Percentiles rank a stretch among this genome's conserved stretches.
Conservation (phyloP, 2,888 invertebrate genomes). For the Acanthoscelides obtectus region DNA sequence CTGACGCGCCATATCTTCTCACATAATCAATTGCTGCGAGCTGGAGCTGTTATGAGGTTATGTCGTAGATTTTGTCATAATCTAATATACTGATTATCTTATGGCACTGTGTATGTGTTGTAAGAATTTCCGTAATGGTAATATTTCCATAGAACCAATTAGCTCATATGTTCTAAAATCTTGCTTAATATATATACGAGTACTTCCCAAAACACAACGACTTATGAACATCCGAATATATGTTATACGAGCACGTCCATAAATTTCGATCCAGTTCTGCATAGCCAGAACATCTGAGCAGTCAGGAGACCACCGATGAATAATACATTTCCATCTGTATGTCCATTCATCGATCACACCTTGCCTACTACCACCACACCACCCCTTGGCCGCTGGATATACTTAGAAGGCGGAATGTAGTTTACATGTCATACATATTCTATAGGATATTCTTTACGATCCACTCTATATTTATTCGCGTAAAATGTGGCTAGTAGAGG, state of each 20-base stretch:
- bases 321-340: slow-evolving; percentile 38
- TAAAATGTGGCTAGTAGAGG: not conserved
- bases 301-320: slow-evolving; percentile 27
- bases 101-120: too few relatives aligned
- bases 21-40: too few relatives aligned
- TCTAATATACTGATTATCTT: too few relatives aligned
- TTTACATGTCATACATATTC: slow-evolving; percentile 40
- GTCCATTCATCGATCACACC: slow-evolving; percentile 41
- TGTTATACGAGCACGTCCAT: too few relatives aligned
- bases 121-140: too few relatives aligned
- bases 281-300: not conserved
- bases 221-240: not conserved
- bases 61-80: too few relatives aligned
- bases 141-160: too few relatives aligned
- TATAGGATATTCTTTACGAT: slow-evolving; percentile 8
- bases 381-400: slow-evolving; percentile 7
- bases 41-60: too few relatives aligned
- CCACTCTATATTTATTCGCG: not conserved
- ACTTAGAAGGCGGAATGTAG: slow-evolving; percentile 30
- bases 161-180: too few relatives aligned
- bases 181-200: too few relatives aligned
- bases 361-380: slow-evolving; percentile 30
- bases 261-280: not conserved
- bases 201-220: too few relatives aligned
- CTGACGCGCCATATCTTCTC: too few relatives aligned